phyloP scores from a whole-genome alignment of 92 coral and sea anemone genomes.

The Palythoa caribaeorum region DNA sequence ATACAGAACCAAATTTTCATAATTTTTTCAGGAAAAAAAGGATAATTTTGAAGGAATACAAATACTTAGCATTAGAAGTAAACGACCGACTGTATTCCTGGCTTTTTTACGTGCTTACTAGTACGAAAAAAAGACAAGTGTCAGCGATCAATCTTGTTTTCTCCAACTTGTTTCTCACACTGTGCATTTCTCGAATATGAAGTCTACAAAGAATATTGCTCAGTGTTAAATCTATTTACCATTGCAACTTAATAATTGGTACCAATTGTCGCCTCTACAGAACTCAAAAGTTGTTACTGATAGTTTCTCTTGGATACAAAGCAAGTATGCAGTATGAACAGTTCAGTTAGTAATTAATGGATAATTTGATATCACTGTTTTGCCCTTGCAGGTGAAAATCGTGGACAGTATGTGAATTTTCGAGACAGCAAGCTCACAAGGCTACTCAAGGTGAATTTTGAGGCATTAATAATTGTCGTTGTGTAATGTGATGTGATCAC shows the following conservation, averaged over 20 bases:
- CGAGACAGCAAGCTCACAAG: slow-evolving; percentile 92
- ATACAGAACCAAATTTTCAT: background rate
- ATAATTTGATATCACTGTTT: too few species aligned
- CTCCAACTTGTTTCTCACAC: background rate
- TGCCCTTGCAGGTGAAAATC: slow-evolving; percentile 77
- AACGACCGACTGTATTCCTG: background rate
- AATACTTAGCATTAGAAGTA: background rate
- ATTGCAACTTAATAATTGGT: background rate
- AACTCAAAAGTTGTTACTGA: background rate
- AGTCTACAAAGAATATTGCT: too few species aligned
- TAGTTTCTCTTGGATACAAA: background rate
- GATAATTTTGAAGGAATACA: background rate
- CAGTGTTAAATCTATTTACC: background rate
- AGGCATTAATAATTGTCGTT: background rate
- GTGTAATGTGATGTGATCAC: background rate
- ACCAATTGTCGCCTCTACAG: background rate
- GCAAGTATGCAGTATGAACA: background rate
- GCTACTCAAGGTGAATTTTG: slow-evolving; percentile 71
- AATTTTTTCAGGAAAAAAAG: background rate
- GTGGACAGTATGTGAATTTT: slow-evolving; percentile 86
- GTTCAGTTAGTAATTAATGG: too few species aligned
- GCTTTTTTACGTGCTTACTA: background rate
- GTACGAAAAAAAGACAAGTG: background rate
- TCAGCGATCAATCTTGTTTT: background rate
- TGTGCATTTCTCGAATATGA: background rate